Evolutionary conservation across 1,140 invertebrate species (phyloP).

Genomic region (Zelostemma sp.): DNA sequence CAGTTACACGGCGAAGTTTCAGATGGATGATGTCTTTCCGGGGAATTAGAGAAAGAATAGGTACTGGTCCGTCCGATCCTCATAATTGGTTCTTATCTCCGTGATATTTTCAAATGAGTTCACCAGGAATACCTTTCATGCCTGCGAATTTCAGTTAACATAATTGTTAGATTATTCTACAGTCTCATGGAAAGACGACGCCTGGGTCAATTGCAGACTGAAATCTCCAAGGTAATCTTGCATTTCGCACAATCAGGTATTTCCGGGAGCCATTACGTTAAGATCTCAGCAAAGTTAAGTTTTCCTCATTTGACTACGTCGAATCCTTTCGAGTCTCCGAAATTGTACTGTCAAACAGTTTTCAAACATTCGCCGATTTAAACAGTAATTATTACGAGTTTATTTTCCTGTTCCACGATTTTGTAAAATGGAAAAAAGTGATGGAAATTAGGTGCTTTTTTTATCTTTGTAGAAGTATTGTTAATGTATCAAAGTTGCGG

Average conservation of each 20-base stretch:
- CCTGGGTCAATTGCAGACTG: not conserved
- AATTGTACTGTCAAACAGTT: not conserved
- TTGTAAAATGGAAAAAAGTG: too few species aligned
- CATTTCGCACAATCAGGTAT: conserved; percentile 17
- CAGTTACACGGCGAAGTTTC: conserved; percentile 35
- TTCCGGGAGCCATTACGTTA: conserved; percentile 13
- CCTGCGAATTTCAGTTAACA: conserved; percentile 31
- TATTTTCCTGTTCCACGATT: too few species aligned
- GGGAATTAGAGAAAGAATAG: conserved; percentile 30
- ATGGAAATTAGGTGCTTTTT: too few species aligned
- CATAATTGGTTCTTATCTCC: conserved; percentile 31
- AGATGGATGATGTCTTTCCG: conserved; percentile 37
- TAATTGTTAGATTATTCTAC: conserved; percentile 26
- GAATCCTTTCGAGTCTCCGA: not conserved
- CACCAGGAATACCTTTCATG: not conserved
- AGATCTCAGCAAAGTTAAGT: conserved; percentile 5
- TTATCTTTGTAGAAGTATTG: too few species aligned
- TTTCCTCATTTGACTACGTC: conserved; percentile 4
- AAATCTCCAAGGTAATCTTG: conserved; percentile 6
- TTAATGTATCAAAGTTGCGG: too few species aligned
- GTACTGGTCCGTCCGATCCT: conserved; percentile 8
- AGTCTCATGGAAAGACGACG: not conserved
- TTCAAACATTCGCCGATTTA: too few species aligned
- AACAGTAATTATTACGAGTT: too few species aligned
- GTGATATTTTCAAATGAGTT: conserved; percentile 29